Evolutionary conservation across 2,113 vertebrate genomes (phyloP).

Genomic region (Phylloscopus whistleri): DNA sequence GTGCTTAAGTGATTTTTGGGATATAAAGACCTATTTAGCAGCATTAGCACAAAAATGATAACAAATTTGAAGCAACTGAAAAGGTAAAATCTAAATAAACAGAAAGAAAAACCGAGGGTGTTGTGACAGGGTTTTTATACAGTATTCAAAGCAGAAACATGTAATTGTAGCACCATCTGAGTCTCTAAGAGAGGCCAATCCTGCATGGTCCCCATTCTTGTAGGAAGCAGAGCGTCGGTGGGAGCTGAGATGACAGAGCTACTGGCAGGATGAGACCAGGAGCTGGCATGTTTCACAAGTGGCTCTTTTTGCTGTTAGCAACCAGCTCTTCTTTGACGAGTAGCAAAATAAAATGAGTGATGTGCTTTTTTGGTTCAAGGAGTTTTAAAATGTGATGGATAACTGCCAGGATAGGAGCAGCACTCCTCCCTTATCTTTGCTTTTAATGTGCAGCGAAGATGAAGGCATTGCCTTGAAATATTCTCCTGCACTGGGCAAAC

Average conservation of each 20-base stretch:
- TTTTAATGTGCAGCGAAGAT: slow-evolving; percentile 9
- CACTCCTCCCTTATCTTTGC: slow-evolving; percentile 17
- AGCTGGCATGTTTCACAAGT: slow-evolving; percentile 46
- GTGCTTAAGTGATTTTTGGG: not conserved
- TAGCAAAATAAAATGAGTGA: slow-evolving; percentile 54
- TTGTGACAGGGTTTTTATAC: not conserved
- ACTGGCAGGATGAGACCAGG: slow-evolving; percentile 47
- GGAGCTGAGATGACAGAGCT: slow-evolving; percentile 15
- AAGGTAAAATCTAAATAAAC: not conserved
- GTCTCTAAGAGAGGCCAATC: not conserved
- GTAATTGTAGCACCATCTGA: not conserved
- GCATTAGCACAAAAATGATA: not conserved
- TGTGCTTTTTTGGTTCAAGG: slow-evolving; percentile 57
- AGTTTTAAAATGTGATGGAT: slow-evolving; percentile 38
- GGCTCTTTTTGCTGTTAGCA: slow-evolving; percentile 61
- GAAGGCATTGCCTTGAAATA: slow-evolving; percentile 26
- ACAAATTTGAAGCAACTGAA: not conserved
- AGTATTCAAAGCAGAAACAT: not conserved
- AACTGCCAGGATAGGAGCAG: slow-evolving; percentile 42
- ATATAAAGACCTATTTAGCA: not conserved
- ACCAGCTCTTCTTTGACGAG: slow-evolving; percentile 17
- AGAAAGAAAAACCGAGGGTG: not conserved
- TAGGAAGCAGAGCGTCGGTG: slow-evolving; percentile 21
- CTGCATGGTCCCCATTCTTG: not conserved
- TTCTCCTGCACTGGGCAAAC: not conserved